Conservation (phyloP, 1,140 invertebrate species). For the Drosophila azteca region DNA sequence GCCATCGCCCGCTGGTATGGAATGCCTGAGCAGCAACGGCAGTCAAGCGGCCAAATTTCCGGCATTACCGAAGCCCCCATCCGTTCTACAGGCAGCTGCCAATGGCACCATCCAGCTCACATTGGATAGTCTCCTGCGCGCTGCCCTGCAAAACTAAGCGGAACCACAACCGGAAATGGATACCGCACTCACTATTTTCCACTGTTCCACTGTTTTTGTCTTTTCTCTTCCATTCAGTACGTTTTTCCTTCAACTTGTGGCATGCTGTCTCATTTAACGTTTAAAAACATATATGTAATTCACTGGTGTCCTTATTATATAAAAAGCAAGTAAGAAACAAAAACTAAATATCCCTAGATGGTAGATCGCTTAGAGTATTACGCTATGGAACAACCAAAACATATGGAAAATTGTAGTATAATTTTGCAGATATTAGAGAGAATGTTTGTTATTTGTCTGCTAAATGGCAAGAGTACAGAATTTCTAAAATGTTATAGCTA, state of each 20-base stretch:
- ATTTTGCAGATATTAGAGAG: slow-evolving; percentile 66
- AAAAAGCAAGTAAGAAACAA: slow-evolving; percentile 45
- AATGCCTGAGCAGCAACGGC: slow-evolving; percentile 58
- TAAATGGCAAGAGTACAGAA: slow-evolving; percentile 29
- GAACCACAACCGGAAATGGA: slow-evolving; percentile 9
- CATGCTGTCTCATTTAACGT: slow-evolving; percentile 35
- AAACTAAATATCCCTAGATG: slow-evolving; percentile 45
- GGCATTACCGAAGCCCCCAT: slow-evolving; percentile 67
- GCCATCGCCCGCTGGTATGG: slow-evolving; percentile 22
- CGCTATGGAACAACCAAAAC: slow-evolving; percentile 61
- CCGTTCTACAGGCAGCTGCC: slow-evolving; percentile 64
- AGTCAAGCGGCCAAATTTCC: slow-evolving; percentile 60
- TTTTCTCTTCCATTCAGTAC: slow-evolving; percentile 1
- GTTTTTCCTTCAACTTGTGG: slow-evolving; percentile 9
- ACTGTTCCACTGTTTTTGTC: neutral
- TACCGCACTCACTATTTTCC: slow-evolving; percentile 22
- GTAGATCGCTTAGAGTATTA: slow-evolving; percentile 64
- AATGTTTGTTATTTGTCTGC: slow-evolving; percentile 61
- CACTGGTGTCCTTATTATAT: slow-evolving; percentile 73
- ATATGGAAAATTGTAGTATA: slow-evolving; percentile 58
- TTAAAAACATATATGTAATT: slow-evolving; percentile 48
- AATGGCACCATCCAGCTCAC: slow-evolving; percentile 68
- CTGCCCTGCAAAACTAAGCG: slow-evolving; percentile 71
- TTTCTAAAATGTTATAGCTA: slow-evolving; percentile 58
- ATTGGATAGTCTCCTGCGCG: slow-evolving; percentile 69